Evolutionary conservation across 1,140 invertebrate species (phyloP), one percentile per base, ranked within the genome.

Genomic region (Coenobita brevimanus): DNA sequence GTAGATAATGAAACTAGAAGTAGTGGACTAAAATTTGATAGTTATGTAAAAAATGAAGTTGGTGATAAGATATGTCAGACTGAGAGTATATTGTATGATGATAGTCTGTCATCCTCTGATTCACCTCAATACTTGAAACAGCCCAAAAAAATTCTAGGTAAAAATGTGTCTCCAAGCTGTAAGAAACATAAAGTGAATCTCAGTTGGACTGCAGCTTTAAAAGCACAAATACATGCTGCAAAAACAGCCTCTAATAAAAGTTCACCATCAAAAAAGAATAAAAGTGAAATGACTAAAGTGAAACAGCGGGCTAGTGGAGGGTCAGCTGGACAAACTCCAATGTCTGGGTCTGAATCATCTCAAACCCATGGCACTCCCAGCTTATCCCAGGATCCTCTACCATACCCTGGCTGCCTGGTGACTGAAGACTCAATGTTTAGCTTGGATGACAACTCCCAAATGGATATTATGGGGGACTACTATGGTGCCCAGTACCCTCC

Each of bases 101-200:
- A 46, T 10, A 67, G 38, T 50, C 43, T 41, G 27, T 82, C 80
- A 46, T 27, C 80, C 2, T 41, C 24, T 21, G 60, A 75, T 33
- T 17, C 82, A 24, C 15, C 60, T n/a, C 71, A 78, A 21, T 62
- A 76, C 27, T 10, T 78, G 36, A 85, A 73, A 17, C 46, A 50
- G 50, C 62, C 2, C 3, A 87, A 87, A 60, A 87, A 54, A 43
- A 57, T 6, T 4, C 4, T 76, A 36, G 33, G 43, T 15, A 73
- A 71, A 27, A 10, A n/a, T 10, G 33, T 64, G 17, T 17, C 62
- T 30, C 75, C 73, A 4, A 36, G 21, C 38, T 33, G 36, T 60
- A 90, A 90, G 76, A 90, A 90, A 33, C 82, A 73, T 21, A 90
- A 90, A 86, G 84, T 90, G 3, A 79, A 84, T n/a, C 87, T 88